Percentiles rank a stretch among this genome's conserved stretches.
Evolutionary conservation across 2,888 invertebrate species (phyloP).

Genomic region (Monoplex corrugatus): DNA sequence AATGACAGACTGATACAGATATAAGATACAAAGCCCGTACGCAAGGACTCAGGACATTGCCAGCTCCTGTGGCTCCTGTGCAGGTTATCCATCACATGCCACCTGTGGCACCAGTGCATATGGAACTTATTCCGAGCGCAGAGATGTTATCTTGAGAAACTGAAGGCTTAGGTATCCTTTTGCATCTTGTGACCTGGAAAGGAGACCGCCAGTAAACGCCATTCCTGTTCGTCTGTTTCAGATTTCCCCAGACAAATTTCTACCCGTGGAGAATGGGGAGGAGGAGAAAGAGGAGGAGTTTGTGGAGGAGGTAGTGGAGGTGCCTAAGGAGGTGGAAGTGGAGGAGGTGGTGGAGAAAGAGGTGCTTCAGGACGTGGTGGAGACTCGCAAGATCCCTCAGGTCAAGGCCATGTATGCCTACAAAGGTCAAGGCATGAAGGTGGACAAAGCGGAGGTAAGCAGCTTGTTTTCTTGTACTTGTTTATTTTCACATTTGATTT

Average conservation of each 20-base stretch:
- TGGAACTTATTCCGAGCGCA: too few relatives aligned
- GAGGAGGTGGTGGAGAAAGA: constrained; percentile 91
- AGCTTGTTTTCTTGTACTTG: not conserved
- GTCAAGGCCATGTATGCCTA: constrained; percentile 91
- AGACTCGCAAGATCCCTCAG: constrained; percentile 93
- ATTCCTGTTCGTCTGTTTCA: constrained; percentile 47
- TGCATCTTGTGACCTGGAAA: too few relatives aligned
- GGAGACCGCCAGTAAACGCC: too few relatives aligned
- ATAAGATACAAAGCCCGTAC: too few relatives aligned
- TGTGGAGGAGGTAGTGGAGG: constrained; percentile 88
- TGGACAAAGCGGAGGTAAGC: constrained; percentile 91
- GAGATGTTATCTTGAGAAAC: too few relatives aligned
- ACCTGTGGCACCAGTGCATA: too few relatives aligned
- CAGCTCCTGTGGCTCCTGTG: too few relatives aligned
- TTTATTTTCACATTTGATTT: not conserved
- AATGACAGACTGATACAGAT: too few relatives aligned
- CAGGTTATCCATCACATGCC: too few relatives aligned
- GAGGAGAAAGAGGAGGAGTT: constrained; percentile 74
- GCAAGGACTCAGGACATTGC: too few relatives aligned
- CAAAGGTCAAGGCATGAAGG: constrained; percentile 94
- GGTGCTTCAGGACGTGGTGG: constrained; percentile 92
- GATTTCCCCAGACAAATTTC: constrained; percentile 80
- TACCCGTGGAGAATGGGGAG: constrained; percentile 72
- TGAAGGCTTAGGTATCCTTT: too few relatives aligned
- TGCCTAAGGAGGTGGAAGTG: constrained; percentile 95